phyloP scores from a whole-genome alignment of 2,797 vertebrate species.

The Artibeus jamaicensis region DNA sequence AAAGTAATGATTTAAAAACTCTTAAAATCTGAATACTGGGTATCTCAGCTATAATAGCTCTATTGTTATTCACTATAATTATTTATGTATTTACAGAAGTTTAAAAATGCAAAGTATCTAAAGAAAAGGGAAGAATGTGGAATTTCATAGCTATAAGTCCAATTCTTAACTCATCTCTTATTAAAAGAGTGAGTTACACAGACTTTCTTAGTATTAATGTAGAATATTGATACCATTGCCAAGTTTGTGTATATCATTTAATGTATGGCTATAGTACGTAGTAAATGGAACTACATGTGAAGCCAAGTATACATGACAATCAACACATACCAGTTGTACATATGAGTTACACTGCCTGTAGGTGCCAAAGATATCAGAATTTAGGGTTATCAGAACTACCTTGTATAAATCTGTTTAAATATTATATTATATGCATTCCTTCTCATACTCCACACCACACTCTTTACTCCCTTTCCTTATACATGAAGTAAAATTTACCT shows the following conservation, averaged over 20 bases:
- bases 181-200: background rate
- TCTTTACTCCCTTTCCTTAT: too few relatives aligned
- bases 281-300: background rate
- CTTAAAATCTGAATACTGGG: background rate
- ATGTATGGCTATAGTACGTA: background rate
- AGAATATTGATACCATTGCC: background rate
- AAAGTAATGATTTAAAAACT: background rate
- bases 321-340: background rate
- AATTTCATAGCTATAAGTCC: background rate
- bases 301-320: background rate
- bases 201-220: background rate
- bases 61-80: background rate
- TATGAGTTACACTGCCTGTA: background rate
- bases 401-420: background rate
- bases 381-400: background rate
- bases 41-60: background rate
- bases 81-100: background rate
- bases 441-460: too few relatives aligned
- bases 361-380: background rate
- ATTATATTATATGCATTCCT: too few relatives aligned
- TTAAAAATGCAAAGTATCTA: background rate
- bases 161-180: background rate
- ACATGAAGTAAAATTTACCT: too few relatives aligned
- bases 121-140: background rate
- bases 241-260: background rate